Base-by-base conservation (phyloP, 2,113 vertebrate species). In the Heterochromis multidens region DNA sequence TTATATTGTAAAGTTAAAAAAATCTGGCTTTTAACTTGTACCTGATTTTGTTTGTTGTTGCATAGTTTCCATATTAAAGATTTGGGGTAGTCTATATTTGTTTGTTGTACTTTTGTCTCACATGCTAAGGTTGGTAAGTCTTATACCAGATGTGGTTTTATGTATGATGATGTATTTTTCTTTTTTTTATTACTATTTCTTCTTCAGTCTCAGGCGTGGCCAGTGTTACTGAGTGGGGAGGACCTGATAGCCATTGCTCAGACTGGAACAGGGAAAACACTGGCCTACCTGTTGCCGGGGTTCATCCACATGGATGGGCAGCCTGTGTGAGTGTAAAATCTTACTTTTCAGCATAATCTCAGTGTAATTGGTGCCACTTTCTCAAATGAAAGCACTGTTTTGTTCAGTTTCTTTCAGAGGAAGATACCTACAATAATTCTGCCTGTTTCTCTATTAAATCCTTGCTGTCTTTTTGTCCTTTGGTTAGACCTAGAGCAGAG, bases 211-310 rank as follows among this genome's bases (percentile, higher is more conserved):
- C 98, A 99, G 91, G 97, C 97, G 0, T 99, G 99, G 99, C 99
- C 99, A 0, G 96, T 99, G 86, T 88, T 98, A 80, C 95, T 99
- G 1, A 97, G 96, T 81, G 99, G 98, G 70, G 95, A 96, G 81
- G 98, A 99, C 95, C 95, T 99, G 76, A 99, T 99, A 88, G 98
- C 97, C 72, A 98, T 99, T 58, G 98, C 98, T 59, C 98, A 99
- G 91, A 99, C 98, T 1, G 99, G 98, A 86, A 99, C 98, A 0
- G 98, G 99, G 60, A 99, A 99, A 94, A 99, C 98, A 0, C 86
- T 99, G 83, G 96, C 97, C 1, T 99, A 99, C 93, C 95, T 99
- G 87, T 96, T 99, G 87, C 99, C 98, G 33, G 99, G 98, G 80
- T 98, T 99, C 92, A 97, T 99, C 92, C 99, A 99, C 89, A 96